phyloP scores from a whole-genome alignment of 2,797 vertebrate species.

The Catharus ustulatus region DNA sequence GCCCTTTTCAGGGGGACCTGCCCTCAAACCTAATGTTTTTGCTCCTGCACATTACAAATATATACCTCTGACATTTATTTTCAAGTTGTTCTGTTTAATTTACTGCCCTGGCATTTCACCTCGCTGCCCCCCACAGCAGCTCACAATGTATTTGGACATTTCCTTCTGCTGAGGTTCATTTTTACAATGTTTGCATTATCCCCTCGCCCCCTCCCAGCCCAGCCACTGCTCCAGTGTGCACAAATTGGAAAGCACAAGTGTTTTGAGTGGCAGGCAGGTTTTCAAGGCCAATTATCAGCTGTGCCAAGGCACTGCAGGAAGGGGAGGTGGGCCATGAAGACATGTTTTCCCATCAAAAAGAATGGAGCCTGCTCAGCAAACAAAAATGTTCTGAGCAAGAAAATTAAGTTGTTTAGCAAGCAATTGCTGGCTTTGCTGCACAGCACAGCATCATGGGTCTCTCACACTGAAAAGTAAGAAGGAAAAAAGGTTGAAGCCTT shows the following conservation, averaged over 20 bases:
- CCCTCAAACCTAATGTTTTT: neutral
- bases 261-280: neutral
- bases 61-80: neutral
- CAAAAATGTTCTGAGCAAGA: neutral
- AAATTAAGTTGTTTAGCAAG: neutral
- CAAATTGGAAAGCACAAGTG: neutral
- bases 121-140: accelerated
- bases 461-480: neutral
- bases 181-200: neutral
- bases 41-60: neutral
- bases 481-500: conserved; percentile 57
- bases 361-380: neutral
- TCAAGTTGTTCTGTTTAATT: neutral
- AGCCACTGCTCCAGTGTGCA: neutral
- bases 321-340: neutral
- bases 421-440: neutral
- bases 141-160: neutral
- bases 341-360: conserved; percentile 17
- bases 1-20: neutral
- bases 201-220: neutral
- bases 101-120: neutral
- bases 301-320: neutral
- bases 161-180: conserved; percentile 4
- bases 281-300: conserved; percentile 41
- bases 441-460: neutral